Evolutionary conservation across 2,888 invertebrate genomes (phyloP).

Genomic region (Adelphocoris suturalis): DNA sequence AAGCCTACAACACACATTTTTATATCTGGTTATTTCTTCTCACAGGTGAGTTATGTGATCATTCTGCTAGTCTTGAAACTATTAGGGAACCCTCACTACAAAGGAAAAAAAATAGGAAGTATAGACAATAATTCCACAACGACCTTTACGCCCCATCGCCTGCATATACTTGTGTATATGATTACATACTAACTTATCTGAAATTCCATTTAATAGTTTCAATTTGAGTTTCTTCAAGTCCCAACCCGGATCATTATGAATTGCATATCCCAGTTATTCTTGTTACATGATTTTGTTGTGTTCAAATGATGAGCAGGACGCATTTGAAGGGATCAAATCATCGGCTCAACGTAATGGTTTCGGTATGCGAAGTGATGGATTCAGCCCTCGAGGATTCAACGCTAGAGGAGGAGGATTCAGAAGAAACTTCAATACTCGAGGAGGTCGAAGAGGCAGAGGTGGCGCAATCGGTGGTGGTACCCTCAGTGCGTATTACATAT

Average conservation of each 20-base stretch:
- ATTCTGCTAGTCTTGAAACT: too few relatives aligned
- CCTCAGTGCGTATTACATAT: conserved; percentile 36
- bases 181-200: too few relatives aligned
- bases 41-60: too few relatives aligned
- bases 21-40: too few relatives aligned
- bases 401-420: conserved; percentile 31
- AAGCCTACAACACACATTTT: too few relatives aligned
- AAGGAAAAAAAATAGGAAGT: too few relatives aligned
- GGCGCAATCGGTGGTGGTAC: conserved; percentile 16
- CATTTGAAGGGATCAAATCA: conserved; percentile 48
- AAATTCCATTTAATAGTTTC: background rate
- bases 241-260: background rate
- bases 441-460: conserved; percentile 37
- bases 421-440: conserved; percentile 20
- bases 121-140: too few relatives aligned
- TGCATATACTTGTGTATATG: too few relatives aligned
- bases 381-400: conserved; percentile 17
- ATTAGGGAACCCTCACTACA: too few relatives aligned
- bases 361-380: conserved; percentile 23
- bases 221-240: background rate
- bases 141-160: too few relatives aligned
- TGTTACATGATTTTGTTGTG: background rate
- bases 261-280: background rate
- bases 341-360: conserved; percentile 54
- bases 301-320: conserved; percentile 37